These are phyloP conservation scores for Gymnosoma rotundatum DNA, from an alignment of 2,888 invertebrate species.

Conservation along the genomic window DNA sequence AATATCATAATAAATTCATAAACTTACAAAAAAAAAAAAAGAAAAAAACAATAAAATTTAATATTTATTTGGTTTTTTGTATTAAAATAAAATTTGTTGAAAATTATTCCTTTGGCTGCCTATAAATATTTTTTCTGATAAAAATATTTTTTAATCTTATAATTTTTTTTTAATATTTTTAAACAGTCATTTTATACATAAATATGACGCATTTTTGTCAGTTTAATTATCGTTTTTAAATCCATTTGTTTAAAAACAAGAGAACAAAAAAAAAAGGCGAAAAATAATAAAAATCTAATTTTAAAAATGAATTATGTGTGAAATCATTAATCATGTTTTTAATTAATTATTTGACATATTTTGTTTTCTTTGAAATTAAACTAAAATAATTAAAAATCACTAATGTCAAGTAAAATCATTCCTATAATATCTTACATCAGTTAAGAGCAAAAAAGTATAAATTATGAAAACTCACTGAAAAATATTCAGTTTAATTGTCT, in stretches of 20 bases:
- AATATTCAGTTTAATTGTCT: too few relatives aligned
- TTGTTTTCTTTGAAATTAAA: constrained; percentile 41
- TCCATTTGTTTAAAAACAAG: constrained; percentile 39
- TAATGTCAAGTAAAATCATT: background rate
- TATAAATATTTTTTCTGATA: background rate
- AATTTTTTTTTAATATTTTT: background rate
- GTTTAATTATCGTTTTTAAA: constrained; percentile 43
- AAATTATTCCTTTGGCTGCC: too few relatives aligned
- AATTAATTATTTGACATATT: constrained; percentile 66
- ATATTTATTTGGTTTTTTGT: too few relatives aligned
- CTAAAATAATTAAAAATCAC: background rate
- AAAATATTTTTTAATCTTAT: background rate
- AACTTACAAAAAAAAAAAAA: too few relatives aligned
- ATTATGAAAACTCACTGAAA: too few relatives aligned
- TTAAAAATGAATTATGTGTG: constrained; percentile 49
- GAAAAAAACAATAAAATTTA: too few relatives aligned
- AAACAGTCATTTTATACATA: background rate
- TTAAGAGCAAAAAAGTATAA: too few relatives aligned
- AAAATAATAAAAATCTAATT: constrained; percentile 3
- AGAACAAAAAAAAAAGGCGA: constrained; percentile 1
- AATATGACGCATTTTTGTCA: constrained; percentile 50
- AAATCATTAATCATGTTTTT: constrained; percentile 67
- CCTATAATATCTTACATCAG: too few relatives aligned
- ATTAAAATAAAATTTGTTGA: too few relatives aligned
- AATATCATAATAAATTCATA: too few relatives aligned